Percentiles rank a stretch among this genome's conserved stretches.
Evolutionary conservation across 2,888 invertebrate species (phyloP).

Genomic region (Alloplasta piceator): DNA sequence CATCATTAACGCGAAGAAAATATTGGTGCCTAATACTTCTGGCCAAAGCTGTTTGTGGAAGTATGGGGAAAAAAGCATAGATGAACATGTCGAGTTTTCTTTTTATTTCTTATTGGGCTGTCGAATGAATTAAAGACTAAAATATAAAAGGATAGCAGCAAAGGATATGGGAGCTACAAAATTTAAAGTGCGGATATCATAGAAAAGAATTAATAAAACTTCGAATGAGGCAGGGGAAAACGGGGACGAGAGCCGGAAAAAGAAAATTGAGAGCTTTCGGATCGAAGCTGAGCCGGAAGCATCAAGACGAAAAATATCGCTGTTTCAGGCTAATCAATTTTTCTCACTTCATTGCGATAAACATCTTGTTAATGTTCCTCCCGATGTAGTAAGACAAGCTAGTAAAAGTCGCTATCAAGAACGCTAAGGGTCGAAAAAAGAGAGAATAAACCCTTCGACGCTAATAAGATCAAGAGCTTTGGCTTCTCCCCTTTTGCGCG

Average conservation of each 20-base stretch:
- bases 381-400: neutral
- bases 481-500: neutral
- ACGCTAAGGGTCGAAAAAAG: constrained; percentile 40
- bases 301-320: constrained; percentile 25
- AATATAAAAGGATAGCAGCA: neutral
- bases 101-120: too few relatives aligned
- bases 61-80: too few relatives aligned
- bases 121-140: too few relatives aligned
- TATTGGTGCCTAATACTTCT: too few relatives aligned
- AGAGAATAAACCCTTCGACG: constrained; percentile 35
- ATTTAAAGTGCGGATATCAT: neutral
- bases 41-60: too few relatives aligned
- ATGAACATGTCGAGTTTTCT: too few relatives aligned
- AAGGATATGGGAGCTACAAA: too few relatives aligned
- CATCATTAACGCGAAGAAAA: too few relatives aligned
- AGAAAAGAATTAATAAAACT: constrained; percentile 16
- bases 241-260: neutral
- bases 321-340: constrained; percentile 67
- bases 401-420: constrained; percentile 33
- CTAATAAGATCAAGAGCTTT: constrained; percentile 63
- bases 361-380: constrained; percentile 67
- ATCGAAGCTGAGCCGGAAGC: constrained; percentile 14
- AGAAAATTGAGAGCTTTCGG: neutral
- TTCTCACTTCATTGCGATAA: constrained; percentile 68
- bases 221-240: neutral